Conservation (phyloP, 2,888 invertebrate species). For the Acrobasis repandana region DNA sequence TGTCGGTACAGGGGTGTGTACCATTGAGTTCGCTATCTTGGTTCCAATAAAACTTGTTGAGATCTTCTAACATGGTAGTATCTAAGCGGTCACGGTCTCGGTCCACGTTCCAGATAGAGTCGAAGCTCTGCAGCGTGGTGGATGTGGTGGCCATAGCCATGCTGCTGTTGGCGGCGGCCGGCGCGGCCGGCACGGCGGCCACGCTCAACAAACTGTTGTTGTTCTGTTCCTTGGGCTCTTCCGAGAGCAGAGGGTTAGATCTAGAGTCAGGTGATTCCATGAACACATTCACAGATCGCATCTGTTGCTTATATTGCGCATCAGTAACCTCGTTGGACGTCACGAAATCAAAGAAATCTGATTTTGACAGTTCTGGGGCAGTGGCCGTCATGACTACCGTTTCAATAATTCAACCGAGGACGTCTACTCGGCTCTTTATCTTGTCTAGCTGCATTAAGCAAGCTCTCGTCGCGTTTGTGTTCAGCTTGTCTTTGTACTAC, state of each 20-base stretch:
- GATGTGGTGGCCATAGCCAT: conserved; percentile 70
- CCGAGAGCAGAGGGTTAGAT: conserved; percentile 75
- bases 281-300: conserved; percentile 86
- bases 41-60: conserved; percentile 93
- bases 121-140: conserved; percentile 78
- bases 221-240: conserved; percentile 83
- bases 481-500: conserved; percentile 72
- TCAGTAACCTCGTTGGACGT: conserved; percentile 90
- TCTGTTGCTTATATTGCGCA: conserved; percentile 86
- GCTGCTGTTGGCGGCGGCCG: conserved; percentile 50
- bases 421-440: conserved; percentile 55
- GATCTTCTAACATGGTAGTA: conserved; percentile 90
- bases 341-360: conserved; percentile 95
- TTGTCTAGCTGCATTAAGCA: conserved; percentile 58
- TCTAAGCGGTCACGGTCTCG: conserved; percentile 89
- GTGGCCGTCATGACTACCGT: conserved; percentile 93
- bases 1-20: conserved; percentile 73
- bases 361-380: conserved; percentile 92
- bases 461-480: conserved; percentile 42
- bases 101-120: conserved; percentile 87
- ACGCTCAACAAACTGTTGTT: conserved; percentile 83
- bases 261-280: conserved; percentile 82
- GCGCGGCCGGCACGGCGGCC: conserved; percentile 50
- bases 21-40: conserved; percentile 84
- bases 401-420: conserved; percentile 71